Conservation (phyloP, 35 echinoderm and acorn worm genomes). For the Diadema setosum region DNA sequence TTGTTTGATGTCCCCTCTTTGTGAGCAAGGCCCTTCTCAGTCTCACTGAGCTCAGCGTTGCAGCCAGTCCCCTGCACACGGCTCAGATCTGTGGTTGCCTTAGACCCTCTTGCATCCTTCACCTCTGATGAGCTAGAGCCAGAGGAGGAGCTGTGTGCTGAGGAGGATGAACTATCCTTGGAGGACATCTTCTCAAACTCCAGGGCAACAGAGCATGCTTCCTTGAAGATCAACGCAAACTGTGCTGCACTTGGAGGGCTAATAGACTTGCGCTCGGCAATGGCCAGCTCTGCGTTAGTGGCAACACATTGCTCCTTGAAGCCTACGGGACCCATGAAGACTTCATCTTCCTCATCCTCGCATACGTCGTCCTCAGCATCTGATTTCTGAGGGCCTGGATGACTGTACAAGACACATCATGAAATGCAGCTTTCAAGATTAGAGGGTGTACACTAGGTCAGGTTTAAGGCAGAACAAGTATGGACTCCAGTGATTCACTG, state of each 20-base stretch:
- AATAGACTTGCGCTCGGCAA: neutral
- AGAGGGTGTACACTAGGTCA: no score
- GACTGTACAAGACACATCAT: no score
- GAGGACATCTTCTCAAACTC: conserved; percentile 5
- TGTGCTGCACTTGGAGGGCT: conserved; percentile 67
- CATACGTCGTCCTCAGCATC: neutral
- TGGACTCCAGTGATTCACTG: no score
- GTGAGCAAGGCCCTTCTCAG: neutral
- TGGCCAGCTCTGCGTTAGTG: conserved; percentile 47
- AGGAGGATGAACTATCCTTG: neutral
- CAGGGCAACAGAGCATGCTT: conserved; percentile 52
- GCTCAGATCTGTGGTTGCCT: neutral
- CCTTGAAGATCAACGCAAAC: conserved; percentile 65
- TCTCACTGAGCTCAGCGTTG: neutral
- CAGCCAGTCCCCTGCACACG: neutral
- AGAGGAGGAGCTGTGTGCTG: neutral
- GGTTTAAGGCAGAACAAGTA: no score
- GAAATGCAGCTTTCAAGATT: no score
- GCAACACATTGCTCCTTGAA: conserved; percentile 76
- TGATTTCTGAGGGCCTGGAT: no score
- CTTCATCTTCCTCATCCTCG: conserved; percentile 80
- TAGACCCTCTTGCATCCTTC: neutral
- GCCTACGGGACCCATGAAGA: conserved; percentile 72
- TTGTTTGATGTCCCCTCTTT: neutral
- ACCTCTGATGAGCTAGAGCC: neutral